These are phyloP conservation scores for Melieria picta DNA, from an alignment of 2,888 invertebrate species.

Conservation along the genomic window DNA sequence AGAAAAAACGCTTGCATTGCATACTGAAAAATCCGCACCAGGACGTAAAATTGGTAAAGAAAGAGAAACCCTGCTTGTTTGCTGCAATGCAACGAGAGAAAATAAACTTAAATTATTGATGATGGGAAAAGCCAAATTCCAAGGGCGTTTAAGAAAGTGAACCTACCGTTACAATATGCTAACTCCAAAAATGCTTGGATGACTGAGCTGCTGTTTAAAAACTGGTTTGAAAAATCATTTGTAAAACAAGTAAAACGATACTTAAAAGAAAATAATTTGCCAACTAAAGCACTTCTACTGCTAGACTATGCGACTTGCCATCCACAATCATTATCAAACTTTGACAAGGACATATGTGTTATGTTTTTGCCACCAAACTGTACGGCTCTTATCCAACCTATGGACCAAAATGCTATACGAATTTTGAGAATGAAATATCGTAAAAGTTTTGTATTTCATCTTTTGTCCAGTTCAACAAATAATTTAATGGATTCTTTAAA, in stretches of 20 bases:
- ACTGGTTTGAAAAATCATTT: background rate
- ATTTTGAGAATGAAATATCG: slow-evolving; percentile 13
- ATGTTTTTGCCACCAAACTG: slow-evolving; percentile 10
- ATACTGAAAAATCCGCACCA: no score
- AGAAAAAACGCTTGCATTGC: no score
- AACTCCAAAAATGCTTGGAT: background rate
- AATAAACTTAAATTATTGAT: slow-evolving; percentile 7
- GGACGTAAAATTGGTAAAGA: no score
- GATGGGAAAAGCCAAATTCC: slow-evolving; percentile 25
- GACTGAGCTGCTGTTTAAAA: no score
- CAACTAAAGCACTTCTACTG: slow-evolving; percentile 22
- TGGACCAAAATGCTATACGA: no score
- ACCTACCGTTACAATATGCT: slow-evolving; percentile 13
- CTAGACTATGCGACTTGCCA: slow-evolving; percentile 15
- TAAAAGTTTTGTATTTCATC: slow-evolving; percentile 14
- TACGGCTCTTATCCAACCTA: no score
- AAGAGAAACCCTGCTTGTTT: no score
- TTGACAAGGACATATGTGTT: background rate
- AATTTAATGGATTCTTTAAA: background rate
- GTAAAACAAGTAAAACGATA: slow-evolving; percentile 16
- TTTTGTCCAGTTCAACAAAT: no score
- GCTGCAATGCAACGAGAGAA: no score
- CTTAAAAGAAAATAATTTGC: slow-evolving; percentile 18
- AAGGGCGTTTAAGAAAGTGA: background rate
- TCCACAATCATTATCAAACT: background rate